Base-by-base conservation (phyloP, 2,888 invertebrate species). In the Pachliopta kotzebuea region DNA sequence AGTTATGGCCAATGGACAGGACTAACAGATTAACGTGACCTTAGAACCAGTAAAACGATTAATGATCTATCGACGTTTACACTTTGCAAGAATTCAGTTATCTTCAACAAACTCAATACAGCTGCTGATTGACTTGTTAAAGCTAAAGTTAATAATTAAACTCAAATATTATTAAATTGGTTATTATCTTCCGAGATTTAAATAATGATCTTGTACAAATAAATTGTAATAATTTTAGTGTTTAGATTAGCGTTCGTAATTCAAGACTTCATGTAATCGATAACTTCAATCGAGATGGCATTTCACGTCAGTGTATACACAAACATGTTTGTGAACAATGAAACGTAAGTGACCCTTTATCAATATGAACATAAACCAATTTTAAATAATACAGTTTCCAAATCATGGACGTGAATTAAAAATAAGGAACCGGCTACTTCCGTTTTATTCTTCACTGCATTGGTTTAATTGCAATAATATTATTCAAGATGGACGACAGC, bases 401-500 rank as follows among this genome's bases (percentile, higher is more conserved):
- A 56, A 60, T 52, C 26, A 65, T 65, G 64, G 56, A 56, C 42
- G n/a, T 17, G 42, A 24, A 57, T 37, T 59, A 31, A 31, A 57
- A 24, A 11, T 14, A 24, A n/a, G 31, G 24, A 62, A 24, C 56
- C 26, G 53, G 26, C 17, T 20, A 62, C 20, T 14, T 24, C 23
- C 24, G 52, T 53, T 45, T n/a, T 18, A 57, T 53, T 37, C 42
- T 57, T 21, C 57, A 26, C 57, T 14, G 29, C 14, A 50, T 24
- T 23, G 21, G 52, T 60, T 23, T 52, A 60, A 56, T 55, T n/a
- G 21, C 1, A 26, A 54, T 42, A 37, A 56, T 14, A 56, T 14
- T 26, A 50, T 52, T 37, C 50, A 56, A 65, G 56, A 65, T 65
- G 65, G 57, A 53, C 24, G 64, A 65, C n/a, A 65, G 53, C n/a